Percentiles rank a stretch among this genome's conserved stretches.
Evolutionary conservation across 2,888 invertebrate species (phyloP).

Genomic region (Caenorhabditis parvicauda): DNA sequence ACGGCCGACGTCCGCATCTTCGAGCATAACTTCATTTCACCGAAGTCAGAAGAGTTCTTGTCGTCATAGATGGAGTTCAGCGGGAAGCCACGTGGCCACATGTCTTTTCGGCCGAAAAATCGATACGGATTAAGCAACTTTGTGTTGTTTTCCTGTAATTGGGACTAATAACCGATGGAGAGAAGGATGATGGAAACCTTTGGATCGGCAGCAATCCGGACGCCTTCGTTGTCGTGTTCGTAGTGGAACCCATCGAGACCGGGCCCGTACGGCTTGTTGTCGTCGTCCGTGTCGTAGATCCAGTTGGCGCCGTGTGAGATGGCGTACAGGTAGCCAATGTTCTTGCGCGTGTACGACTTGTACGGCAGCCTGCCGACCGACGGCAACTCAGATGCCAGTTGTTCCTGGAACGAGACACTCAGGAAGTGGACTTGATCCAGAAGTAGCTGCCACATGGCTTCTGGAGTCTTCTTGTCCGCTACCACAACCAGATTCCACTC

Average conservation of each 20-base stretch:
- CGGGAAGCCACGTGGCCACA: conserved; percentile 44
- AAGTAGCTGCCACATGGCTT: too few species aligned
- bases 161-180: too few species aligned
- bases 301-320: conserved; percentile 32
- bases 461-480: conserved; percentile 21
- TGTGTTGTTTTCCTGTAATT: too few species aligned
- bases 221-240: too few species aligned
- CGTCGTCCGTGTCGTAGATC: conserved; percentile 39
- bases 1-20: conserved; percentile 26
- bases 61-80: conserved; percentile 23
- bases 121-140: conserved; percentile 42
- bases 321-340: conserved; percentile 32
- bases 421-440: too few species aligned
- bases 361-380: too few species aligned
- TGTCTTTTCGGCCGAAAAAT: conserved; percentile 25
- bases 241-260: too few species aligned
- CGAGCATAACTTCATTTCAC: conserved; percentile 15
- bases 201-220: too few species aligned
- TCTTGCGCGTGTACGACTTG: conserved; percentile 26
- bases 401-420: too few species aligned
- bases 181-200: too few species aligned
- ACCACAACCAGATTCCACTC: conserved; percentile 27
- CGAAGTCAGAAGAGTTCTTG: conserved; percentile 22
- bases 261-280: conserved; percentile 21
- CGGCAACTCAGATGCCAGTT: too few species aligned